Evolutionary conservation across 2,888 invertebrate species (phyloP).

Genomic region (Adineta ricciae): DNA sequence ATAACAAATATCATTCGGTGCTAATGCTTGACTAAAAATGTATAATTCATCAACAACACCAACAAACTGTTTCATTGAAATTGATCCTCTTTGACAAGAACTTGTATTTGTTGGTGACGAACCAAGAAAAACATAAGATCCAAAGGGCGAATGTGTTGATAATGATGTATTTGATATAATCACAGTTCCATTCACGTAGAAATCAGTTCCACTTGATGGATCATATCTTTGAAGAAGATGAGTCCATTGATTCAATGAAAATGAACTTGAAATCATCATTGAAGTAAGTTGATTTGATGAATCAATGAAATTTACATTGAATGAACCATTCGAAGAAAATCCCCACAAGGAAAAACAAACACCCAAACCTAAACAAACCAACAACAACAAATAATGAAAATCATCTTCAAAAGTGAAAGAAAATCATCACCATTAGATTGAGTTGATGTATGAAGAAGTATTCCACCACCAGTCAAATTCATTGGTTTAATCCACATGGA

Average conservation of each 20-base stretch:
- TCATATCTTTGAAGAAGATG: neutral
- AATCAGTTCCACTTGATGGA: neutral
- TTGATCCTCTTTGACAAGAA: too few species aligned
- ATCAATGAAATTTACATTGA: neutral
- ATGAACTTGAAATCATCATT: neutral
- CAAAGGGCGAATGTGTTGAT: neutral
- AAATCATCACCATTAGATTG: too few species aligned
- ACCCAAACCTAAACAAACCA: neutral
- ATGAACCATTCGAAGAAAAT: neutral
- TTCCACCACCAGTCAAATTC: neutral
- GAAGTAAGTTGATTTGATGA: neutral
- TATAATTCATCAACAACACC: neutral
- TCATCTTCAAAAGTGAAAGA: too few species aligned
- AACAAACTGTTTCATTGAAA: too few species aligned
- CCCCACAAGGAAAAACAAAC: neutral
- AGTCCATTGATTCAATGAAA: neutral
- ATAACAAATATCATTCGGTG: neutral
- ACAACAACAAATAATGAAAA: neutral
- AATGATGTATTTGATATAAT: neutral
- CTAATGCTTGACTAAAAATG: neutral
- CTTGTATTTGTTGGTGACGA: too few species aligned
- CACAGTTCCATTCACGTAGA: neutral
- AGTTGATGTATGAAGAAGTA: neutral
- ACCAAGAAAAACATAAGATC: neutral
- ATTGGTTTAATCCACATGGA: neutral